A percentile compares a stretch with the other conserved stretches of the same genome.
These are phyloP conservation scores for Pediacus dermestoides DNA, from an alignment of 2,888 invertebrate genomes.

Conservation along the genomic window DNA sequence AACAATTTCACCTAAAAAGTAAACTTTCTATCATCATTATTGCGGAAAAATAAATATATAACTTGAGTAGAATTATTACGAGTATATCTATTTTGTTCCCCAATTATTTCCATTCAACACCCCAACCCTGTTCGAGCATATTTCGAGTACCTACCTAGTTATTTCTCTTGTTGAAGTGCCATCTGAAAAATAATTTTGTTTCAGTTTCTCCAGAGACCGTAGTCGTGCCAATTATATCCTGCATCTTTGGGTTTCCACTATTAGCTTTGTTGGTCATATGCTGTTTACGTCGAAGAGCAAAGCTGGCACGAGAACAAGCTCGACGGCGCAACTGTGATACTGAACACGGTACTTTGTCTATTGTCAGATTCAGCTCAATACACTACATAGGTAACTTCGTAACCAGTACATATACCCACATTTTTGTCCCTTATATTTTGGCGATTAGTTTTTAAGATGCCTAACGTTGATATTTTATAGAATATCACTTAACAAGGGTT, in stretches of 20 bases:
- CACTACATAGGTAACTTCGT: slow-evolving; percentile 69
- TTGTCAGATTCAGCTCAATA: slow-evolving; percentile 72
- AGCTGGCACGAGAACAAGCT: slow-evolving; percentile 78
- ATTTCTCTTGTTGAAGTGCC: neutral
- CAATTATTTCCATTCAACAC: too few relatives aligned
- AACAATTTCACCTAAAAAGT: too few relatives aligned
- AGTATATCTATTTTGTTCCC: too few relatives aligned
- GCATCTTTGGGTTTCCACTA: slow-evolving; percentile 85
- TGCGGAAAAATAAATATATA: too few relatives aligned
- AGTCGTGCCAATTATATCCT: slow-evolving; percentile 83
- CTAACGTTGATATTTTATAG: too few relatives aligned
- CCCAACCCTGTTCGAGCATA: too few relatives aligned
- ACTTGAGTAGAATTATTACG: too few relatives aligned
- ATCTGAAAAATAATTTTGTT: too few relatives aligned
- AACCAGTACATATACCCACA: slow-evolving; percentile 1
- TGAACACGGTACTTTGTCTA: slow-evolving; percentile 78
- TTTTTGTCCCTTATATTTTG: neutral
- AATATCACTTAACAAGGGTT: too few relatives aligned
- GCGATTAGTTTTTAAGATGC: neutral
- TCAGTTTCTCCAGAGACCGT: slow-evolving; percentile 84
- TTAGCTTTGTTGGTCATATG: slow-evolving; percentile 83
- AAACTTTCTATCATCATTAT: too few relatives aligned
- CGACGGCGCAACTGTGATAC: slow-evolving; percentile 76
- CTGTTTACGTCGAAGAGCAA: slow-evolving; percentile 77
- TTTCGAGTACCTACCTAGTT: too few relatives aligned